A percentile compares a stretch with the other conserved stretches of the same genome.
phyloP scores from a whole-genome alignment of 2,888 invertebrate genomes.

The Adelognathus sp. region DNA sequence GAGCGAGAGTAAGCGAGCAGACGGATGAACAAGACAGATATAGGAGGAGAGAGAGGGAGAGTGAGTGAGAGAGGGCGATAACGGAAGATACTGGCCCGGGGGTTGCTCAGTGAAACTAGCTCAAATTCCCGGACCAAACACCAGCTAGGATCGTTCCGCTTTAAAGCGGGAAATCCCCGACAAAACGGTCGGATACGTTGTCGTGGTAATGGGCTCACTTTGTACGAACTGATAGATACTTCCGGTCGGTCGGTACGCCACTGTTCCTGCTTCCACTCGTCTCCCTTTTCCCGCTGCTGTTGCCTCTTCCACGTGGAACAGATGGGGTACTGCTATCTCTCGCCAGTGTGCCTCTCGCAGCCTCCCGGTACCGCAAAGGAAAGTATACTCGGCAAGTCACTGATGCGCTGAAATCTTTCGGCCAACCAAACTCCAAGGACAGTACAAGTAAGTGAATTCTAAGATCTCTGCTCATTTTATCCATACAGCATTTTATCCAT shows the following conservation, averaged over 20 bases:
- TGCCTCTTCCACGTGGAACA: constrained; percentile 29
- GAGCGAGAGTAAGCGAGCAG: constrained; percentile 31
- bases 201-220: constrained; percentile 64
- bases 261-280: constrained; percentile 10
- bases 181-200: constrained; percentile 65
- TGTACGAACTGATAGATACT: constrained; percentile 67
- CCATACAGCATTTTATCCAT: too few species aligned
- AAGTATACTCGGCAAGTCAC: constrained; percentile 18
- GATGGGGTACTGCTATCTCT: constrained; percentile 48
- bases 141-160: constrained; percentile 54
- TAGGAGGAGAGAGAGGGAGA: constrained; percentile 18
- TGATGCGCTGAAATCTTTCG: constrained; percentile 29
- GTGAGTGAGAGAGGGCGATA: constrained; percentile 17
- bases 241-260: constrained; percentile 60
- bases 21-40: constrained; percentile 27
- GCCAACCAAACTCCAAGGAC: background rate
- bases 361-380: constrained; percentile 12
- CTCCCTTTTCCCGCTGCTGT: background rate
- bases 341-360: background rate
- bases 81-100: constrained; percentile 48
- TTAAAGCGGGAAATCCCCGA: constrained; percentile 63
- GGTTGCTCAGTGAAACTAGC: constrained; percentile 16
- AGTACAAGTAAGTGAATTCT: background rate
- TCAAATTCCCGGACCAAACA: constrained; percentile 40
- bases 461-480: background rate